These are phyloP conservation scores for Phyllotis vaccarum DNA, from an alignment of 2,797 vertebrate genomes.

Conservation along the genomic window DNA sequence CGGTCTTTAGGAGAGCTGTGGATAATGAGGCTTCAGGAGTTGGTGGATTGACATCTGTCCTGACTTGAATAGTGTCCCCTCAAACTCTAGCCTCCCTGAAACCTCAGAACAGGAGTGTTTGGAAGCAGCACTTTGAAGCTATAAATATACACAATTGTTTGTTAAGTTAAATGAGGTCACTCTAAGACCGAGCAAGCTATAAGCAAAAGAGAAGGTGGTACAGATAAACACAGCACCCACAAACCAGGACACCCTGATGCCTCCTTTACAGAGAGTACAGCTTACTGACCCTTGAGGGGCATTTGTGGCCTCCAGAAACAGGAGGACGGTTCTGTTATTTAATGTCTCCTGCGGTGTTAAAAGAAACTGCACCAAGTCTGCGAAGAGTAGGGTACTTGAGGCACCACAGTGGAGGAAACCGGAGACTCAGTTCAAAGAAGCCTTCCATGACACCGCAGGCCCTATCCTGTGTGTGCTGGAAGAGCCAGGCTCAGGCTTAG, in stretches of 20 bases:
- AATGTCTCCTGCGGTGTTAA: too few species aligned
- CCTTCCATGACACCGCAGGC: neutral
- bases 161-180: neutral
- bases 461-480: neutral
- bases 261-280: neutral
- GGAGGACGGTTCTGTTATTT: neutral
- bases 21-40: neutral
- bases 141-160: neutral
- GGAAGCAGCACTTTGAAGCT: neutral
- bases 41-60: neutral
- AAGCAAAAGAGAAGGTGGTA: neutral
- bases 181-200: neutral
- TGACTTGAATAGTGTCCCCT: neutral
- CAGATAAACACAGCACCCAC: neutral
- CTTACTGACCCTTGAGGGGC: neutral
- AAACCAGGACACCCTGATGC: neutral
- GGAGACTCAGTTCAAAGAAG: neutral
- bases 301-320: neutral
- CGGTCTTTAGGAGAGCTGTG: neutral
- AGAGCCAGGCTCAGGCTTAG: neutral
- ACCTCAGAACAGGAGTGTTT: neutral
- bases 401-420: neutral
- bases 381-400: neutral
- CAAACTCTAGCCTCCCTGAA: too few species aligned
- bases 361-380: neutral